Evolutionary conservation across 2,113 vertebrate species (phyloP).

Genomic region (Ptilorrhoa leucosticta): DNA sequence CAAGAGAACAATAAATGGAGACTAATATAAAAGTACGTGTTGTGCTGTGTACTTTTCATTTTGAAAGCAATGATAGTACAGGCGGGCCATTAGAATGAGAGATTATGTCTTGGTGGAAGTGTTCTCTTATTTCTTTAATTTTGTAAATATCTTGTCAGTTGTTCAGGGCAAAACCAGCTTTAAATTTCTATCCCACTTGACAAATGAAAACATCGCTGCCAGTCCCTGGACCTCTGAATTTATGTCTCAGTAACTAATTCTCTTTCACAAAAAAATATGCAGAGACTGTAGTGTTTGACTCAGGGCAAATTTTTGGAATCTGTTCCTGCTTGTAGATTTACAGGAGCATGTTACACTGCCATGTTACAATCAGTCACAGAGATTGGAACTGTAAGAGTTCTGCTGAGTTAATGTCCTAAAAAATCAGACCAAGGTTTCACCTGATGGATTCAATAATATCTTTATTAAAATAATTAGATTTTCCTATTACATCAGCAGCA

Average conservation of each 20-base stretch:
- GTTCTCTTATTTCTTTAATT: background rate
- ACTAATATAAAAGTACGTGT: background rate
- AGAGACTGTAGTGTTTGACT: background rate
- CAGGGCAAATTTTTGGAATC: background rate
- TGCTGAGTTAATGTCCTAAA: background rate
- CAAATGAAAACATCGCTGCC: background rate
- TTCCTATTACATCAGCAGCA: background rate
- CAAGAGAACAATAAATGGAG: background rate
- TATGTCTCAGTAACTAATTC: background rate
- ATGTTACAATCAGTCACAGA: background rate
- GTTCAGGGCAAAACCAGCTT: background rate
- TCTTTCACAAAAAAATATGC: background rate
- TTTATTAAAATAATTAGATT: conserved; percentile 3
- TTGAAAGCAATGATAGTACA: background rate
- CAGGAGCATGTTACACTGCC: background rate
- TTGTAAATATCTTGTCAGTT: background rate
- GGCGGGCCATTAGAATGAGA: background rate
- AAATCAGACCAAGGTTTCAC: background rate
- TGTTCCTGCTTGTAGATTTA: background rate
- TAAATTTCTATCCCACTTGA: background rate
- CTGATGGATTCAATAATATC: background rate
- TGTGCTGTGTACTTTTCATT: background rate
- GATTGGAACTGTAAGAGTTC: background rate
- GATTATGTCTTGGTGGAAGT: background rate
- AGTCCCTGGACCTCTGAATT: background rate